Evolutionary conservation across 2,888 invertebrate species (phyloP).

Genomic region (Leptarthrus brevirostris): DNA sequence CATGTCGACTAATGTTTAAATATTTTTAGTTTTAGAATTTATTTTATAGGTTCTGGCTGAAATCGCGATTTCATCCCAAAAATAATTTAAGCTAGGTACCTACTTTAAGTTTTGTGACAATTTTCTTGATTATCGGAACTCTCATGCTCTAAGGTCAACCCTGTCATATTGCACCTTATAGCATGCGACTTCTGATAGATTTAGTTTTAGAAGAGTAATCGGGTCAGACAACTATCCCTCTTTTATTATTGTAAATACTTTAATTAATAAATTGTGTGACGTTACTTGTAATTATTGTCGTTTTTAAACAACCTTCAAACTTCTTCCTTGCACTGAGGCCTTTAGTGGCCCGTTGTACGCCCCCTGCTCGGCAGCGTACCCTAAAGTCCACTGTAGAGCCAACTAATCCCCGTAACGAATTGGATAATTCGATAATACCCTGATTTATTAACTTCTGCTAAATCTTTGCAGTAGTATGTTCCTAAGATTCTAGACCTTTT

Average conservation of each 20-base stretch:
- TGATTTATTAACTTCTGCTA: too few relatives aligned
- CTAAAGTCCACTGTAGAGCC: too few relatives aligned
- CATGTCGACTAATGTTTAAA: conserved; percentile 20
- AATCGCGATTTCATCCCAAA: conserved; percentile 22
- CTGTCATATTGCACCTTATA: not conserved
- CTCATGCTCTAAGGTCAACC: not conserved
- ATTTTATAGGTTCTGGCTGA: not conserved
- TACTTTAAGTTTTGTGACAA: not conserved
- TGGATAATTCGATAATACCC: too few relatives aligned
- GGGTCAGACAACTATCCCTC: conserved; percentile 28
- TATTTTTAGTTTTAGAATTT: not conserved
- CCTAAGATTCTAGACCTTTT: too few relatives aligned
- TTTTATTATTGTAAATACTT: not conserved
- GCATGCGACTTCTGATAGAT: not conserved
- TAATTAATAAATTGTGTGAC: too few relatives aligned
- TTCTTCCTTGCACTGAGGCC: too few relatives aligned
- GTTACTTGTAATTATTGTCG: too few relatives aligned
- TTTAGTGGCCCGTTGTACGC: too few relatives aligned
- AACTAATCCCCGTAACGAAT: too few relatives aligned
- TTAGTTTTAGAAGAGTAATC: conserved; percentile 7
- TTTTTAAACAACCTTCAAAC: too few relatives aligned
- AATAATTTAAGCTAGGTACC: not conserved
- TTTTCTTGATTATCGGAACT: not conserved
- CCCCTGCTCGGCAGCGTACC: too few relatives aligned
- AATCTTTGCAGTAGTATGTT: too few relatives aligned